These are phyloP conservation scores for Diabrotica undecimpunctata DNA, from an alignment of 1,140 invertebrate species.

Conservation along the genomic window DNA sequence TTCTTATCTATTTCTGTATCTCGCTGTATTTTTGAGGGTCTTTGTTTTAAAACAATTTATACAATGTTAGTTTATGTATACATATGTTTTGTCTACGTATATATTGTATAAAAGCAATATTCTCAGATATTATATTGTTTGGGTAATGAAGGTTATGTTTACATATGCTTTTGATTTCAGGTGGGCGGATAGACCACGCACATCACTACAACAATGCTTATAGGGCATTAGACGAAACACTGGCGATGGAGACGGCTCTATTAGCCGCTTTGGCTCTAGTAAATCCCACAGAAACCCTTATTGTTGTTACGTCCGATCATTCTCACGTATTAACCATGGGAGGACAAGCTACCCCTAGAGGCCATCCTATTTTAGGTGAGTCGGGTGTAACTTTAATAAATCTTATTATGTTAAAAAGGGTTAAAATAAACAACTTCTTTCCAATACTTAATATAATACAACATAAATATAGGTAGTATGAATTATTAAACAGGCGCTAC, in stretches of 20 bases:
- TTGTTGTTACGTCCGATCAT: conserved; percentile 79
- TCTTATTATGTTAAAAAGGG: not conserved
- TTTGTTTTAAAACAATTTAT: too few species aligned
- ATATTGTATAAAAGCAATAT: too few species aligned
- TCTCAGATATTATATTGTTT: too few species aligned
- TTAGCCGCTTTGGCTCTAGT: conserved; percentile 64
- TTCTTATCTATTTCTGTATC: too few species aligned
- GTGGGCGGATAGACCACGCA: conserved; percentile 79
- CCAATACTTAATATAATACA: not conserved
- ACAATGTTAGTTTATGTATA: too few species aligned
- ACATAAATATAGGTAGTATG: not conserved
- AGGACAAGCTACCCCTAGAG: conserved; percentile 61
- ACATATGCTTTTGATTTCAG: conserved; percentile 45
- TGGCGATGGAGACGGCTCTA: conserved; percentile 71
- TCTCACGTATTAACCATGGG: conserved; percentile 77
- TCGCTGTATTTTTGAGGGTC: too few species aligned
- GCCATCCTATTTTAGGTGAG: conserved; percentile 61
- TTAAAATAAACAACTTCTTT: not conserved
- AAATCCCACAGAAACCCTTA: conserved; percentile 67
- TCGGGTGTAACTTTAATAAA: not conserved
- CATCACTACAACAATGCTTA: conserved; percentile 78
- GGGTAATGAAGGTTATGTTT: too few species aligned
- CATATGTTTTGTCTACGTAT: too few species aligned
- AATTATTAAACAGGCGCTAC: too few species aligned
- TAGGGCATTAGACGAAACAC: conserved; percentile 73